Evolutionary conservation across 2,888 invertebrate genomes (phyloP), one percentile per base, ranked within the genome.

Genomic region (Sialis fuliginosa): DNA sequence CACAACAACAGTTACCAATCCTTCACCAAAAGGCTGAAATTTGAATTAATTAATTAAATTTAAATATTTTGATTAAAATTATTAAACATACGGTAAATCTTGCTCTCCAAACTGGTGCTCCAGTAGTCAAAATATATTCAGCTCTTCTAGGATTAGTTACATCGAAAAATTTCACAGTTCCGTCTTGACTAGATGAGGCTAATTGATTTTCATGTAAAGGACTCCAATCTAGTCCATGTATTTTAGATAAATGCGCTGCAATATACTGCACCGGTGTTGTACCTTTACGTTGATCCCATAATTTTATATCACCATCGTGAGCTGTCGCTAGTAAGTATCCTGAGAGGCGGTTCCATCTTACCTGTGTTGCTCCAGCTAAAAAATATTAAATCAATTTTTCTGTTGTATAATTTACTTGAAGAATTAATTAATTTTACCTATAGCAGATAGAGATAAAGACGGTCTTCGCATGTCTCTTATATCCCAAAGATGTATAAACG

Each of bases 151-250:
- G 84, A 71, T 84, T 88, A 52, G 80, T 82, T 2, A 87, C 83
- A 62, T 93, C 90, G 68, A 92, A 95, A 64, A 91, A 88, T 68
- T 93, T 93, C 2, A 95, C 91, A 44, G 90, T 89, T 48, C 89
- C 86, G 66, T 96, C 95, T 67, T 95, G 92, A 67, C 93, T 92
- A 48, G 90, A 90, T 6, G 95, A 92, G 40, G 87, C 85, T 49
- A 90, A 64, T 58, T 87, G 86, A 53, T 83, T 84, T 64, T 89
- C 88, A 56, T 81, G 77, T 51, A 76, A 78, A 9, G 86, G 84
- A 64, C 86, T 90, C 95, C 95, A 96, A 63, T 95, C 93, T 34
- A 96, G 75, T 42, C 93, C 91, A 61, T 92, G 87, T 53, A 95
- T 92, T 71, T 91, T 75, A 33, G 79, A 74, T 50, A 91, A 69